Evolutionary conservation across 2,797 vertebrate genomes (phyloP).

Genomic region (Leucoraja ocellata): DNA sequence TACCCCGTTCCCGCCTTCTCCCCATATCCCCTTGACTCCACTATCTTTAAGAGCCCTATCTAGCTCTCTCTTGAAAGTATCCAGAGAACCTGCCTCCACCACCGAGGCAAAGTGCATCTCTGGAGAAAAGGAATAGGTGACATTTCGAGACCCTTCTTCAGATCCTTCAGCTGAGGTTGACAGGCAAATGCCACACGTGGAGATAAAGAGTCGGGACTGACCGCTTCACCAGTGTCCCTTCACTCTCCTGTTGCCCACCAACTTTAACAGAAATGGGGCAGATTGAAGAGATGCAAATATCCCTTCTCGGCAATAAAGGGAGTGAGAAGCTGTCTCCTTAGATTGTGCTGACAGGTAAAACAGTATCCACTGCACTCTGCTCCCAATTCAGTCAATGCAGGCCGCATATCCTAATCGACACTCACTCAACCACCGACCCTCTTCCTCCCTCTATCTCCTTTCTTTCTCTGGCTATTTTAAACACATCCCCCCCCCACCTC

Average conservation of each 20-base stretch:
- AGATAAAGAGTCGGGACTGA: slow-evolving; percentile 66
- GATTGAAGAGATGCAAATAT: slow-evolving; percentile 15
- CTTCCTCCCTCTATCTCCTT: slow-evolving; percentile 47
- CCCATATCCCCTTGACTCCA: too few species aligned
- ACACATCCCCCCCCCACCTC: slow-evolving; percentile 34
- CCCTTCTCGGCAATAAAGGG: not conserved
- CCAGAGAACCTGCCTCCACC: too few species aligned
- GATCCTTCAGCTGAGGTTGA: slow-evolving; percentile 49
- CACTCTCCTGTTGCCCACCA: slow-evolving; percentile 44
- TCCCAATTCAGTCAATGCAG: slow-evolving; percentile 55
- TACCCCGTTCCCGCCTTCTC: too few species aligned
- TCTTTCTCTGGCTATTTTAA: slow-evolving; percentile 41
- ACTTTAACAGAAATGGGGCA: slow-evolving; percentile 49
- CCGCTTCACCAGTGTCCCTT: slow-evolving; percentile 58
- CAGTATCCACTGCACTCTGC: slow-evolving; percentile 51
- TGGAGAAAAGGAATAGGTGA: too few species aligned
- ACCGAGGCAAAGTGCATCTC: too few species aligned
- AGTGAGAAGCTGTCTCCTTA: slow-evolving; percentile 46
- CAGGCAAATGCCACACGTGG: slow-evolving; percentile 66
- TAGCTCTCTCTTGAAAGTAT: too few species aligned
- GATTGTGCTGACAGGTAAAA: slow-evolving; percentile 50
- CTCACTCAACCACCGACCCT: slow-evolving; percentile 52
- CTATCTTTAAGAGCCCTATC: too few species aligned
- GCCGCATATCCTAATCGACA: slow-evolving; percentile 50
- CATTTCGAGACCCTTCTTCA: too few species aligned